phyloP scores from a whole-genome alignment of 2,113 vertebrate genomes.

The Cephalopholis sonnerati region DNA sequence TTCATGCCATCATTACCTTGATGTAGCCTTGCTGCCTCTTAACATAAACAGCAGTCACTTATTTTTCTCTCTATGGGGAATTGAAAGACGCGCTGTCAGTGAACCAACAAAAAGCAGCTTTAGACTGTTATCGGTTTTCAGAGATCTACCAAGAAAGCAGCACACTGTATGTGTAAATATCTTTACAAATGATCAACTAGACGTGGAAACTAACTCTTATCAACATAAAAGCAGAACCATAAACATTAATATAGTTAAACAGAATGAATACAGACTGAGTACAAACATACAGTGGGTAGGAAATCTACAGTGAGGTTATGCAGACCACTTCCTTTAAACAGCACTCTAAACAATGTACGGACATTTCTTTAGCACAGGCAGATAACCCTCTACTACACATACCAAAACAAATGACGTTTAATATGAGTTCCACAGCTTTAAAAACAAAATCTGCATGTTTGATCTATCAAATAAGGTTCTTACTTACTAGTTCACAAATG shows the following conservation, averaged over 20 bases:
- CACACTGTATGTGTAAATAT: background rate
- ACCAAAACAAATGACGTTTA: background rate
- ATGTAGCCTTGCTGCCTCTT: background rate
- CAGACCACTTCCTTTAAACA: conserved; percentile 32
- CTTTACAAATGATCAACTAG: background rate
- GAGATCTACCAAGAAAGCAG: background rate
- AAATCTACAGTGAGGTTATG: conserved; percentile 3
- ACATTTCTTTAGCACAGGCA: conserved; percentile 19
- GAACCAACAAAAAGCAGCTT: background rate
- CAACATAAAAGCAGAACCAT: background rate
- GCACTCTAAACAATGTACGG: conserved; percentile 32
- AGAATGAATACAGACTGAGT: background rate
- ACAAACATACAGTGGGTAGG: background rate
- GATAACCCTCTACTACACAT: background rate
- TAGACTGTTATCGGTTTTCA: background rate
- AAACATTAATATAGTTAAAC: background rate
- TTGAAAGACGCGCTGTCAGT: background rate
- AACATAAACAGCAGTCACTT: background rate
- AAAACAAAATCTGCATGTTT: background rate
- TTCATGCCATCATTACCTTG: background rate
- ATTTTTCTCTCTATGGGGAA: background rate
- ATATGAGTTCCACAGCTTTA: background rate
- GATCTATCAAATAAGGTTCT: background rate
- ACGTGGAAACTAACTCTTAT: background rate
- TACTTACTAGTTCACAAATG: conserved; percentile 24